Evolutionary conservation across 2,888 invertebrate species (phyloP).

Genomic region (Cataglyphis cursor): DNA sequence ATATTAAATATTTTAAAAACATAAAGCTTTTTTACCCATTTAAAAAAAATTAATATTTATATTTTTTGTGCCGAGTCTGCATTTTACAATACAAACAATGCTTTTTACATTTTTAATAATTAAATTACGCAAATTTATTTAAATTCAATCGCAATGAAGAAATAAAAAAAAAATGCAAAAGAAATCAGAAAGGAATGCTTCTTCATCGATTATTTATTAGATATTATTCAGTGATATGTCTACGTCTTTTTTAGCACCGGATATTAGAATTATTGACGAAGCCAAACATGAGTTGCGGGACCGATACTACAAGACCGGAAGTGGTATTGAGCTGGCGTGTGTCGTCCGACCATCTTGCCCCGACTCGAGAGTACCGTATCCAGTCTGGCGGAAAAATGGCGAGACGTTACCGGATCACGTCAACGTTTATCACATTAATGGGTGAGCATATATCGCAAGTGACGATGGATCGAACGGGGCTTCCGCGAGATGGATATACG

Average conservation of each 20-base stretch:
- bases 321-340: conserved; percentile 91
- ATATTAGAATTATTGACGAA: conserved; percentile 91
- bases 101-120: neutral
- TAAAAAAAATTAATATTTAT: too few relatives aligned
- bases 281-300: conserved; percentile 91
- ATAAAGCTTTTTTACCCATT: neutral
- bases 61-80: too few relatives aligned
- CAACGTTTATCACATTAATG: conserved; percentile 83
- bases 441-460: conserved; percentile 76
- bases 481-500: conserved; percentile 51
- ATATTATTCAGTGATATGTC: neutral
- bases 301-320: conserved; percentile 92
- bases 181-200: neutral
- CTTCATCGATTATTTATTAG: neutral
- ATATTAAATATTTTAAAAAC: neutral
- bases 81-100: neutral
- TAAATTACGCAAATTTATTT: neutral
- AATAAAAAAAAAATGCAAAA: neutral
- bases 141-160: neutral
- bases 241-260: conserved; percentile 88
- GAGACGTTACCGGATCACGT: conserved; percentile 82
- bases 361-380: conserved; percentile 83
- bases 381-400: conserved; percentile 84
- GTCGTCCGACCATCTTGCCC: conserved; percentile 87
- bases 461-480: conserved; percentile 53